phyloP scores from a whole-genome alignment of 2,888 invertebrate genomes.

The Therioaphis trifolii region DNA sequence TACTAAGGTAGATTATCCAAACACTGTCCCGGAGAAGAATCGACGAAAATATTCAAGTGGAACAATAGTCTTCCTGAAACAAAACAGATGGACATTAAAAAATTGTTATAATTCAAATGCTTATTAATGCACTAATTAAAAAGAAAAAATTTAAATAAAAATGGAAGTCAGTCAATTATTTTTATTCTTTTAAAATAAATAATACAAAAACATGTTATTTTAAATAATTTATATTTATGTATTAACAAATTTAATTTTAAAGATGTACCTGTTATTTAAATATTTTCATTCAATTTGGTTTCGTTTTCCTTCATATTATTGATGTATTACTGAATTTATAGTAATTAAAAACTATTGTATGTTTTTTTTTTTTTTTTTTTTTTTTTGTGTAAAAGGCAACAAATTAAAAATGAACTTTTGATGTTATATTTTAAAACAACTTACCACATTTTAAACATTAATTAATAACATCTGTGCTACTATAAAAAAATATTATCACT shows the following conservation, averaged over 20 bases:
- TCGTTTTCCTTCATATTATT: slow-evolving; percentile 48
- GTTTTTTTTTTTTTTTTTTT: slow-evolving; percentile 6
- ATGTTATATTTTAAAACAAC: slow-evolving; percentile 44
- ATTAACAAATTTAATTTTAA: slow-evolving; percentile 49
- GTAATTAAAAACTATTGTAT: slow-evolving; percentile 38
- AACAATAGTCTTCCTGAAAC: slow-evolving; percentile 45
- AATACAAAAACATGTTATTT: slow-evolving; percentile 28
- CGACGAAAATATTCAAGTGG: neutral
- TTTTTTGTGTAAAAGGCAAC: slow-evolving; percentile 25
- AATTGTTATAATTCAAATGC: neutral
- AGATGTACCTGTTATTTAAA: slow-evolving; percentile 56
- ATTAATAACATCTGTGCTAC: slow-evolving; percentile 26
- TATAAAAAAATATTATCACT: slow-evolving; percentile 30
- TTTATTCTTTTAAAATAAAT: slow-evolving; percentile 46
- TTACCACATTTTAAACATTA: slow-evolving; percentile 50
- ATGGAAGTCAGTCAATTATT: slow-evolving; percentile 5
- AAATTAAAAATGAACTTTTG: slow-evolving; percentile 17
- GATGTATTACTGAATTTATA: slow-evolving; percentile 36
- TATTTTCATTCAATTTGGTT: slow-evolving; percentile 53
- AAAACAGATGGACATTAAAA: slow-evolving; percentile 36
- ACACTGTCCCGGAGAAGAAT: neutral
- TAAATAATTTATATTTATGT: slow-evolving; percentile 53
- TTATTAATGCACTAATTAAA: neutral
- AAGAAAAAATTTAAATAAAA: slow-evolving; percentile 25
- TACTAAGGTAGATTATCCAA: neutral